Percentiles rank a stretch among this genome's conserved stretches.
phyloP scores from a whole-genome alignment of 2,888 invertebrate genomes.

The Clanis bilineata region DNA sequence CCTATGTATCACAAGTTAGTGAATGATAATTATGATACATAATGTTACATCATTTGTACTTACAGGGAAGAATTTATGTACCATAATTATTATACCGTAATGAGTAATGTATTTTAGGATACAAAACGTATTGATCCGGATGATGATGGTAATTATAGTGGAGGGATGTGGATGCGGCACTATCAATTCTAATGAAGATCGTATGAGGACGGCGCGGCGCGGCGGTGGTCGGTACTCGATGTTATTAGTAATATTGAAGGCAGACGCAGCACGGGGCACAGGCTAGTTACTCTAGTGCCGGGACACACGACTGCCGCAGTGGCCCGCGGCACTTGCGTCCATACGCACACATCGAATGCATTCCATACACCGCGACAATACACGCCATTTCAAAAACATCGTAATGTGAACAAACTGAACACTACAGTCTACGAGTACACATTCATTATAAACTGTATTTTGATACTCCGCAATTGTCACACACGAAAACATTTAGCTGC shows the following conservation, averaged over 20 bases:
- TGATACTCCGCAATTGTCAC: constrained; percentile 36
- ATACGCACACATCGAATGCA: constrained; percentile 51
- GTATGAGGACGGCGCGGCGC: constrained; percentile 38
- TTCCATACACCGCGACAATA: constrained; percentile 49
- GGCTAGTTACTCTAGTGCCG: too few relatives aligned
- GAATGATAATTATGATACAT: too few relatives aligned
- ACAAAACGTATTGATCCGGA: background rate
- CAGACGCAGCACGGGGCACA: constrained; percentile 6
- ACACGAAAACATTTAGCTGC: constrained; percentile 25
- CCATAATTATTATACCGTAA: background rate
- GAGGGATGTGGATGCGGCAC: constrained; percentile 35
- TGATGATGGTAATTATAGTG: constrained; percentile 20
- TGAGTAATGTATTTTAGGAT: background rate
- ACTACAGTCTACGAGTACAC: too few relatives aligned
- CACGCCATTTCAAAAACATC: constrained; percentile 34
- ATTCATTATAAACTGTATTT: constrained; percentile 39
- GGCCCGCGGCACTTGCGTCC: constrained; percentile 49
- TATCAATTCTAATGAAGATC: constrained; percentile 43
- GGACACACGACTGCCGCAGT: constrained; percentile 44
- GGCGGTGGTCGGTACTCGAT: too few relatives aligned
- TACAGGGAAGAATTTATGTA: too few relatives aligned
- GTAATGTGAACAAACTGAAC: constrained; percentile 34
- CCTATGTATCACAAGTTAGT: too few relatives aligned
- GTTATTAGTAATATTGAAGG: constrained; percentile 30
- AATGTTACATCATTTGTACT: too few relatives aligned